Conservation (phyloP, 1,140 invertebrate genomes). For the Adelges cooleyi region DNA sequence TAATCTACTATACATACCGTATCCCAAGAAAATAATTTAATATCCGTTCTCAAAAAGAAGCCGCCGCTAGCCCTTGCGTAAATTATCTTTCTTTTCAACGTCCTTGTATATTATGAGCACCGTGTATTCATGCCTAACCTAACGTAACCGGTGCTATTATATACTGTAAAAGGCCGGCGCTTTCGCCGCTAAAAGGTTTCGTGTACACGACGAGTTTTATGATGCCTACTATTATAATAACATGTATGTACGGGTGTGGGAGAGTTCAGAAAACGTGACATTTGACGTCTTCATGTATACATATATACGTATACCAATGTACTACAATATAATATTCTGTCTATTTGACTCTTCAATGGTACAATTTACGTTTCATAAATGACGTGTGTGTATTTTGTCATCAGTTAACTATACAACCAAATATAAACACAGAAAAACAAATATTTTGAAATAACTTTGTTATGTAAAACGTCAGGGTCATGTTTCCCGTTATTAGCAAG, state of each 20-base stretch:
- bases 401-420: too few relatives aligned
- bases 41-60: neutral
- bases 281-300: constrained; percentile 7
- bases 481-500: too few relatives aligned
- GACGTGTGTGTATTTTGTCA: too few relatives aligned
- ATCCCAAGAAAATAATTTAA: too few relatives aligned
- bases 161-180: constrained; percentile 4
- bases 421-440: too few relatives aligned
- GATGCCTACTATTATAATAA: neutral
- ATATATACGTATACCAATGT: too few relatives aligned
- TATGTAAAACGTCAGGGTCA: too few relatives aligned
- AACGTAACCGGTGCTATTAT: neutral
- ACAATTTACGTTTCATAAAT: too few relatives aligned
- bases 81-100: constrained; percentile 21
- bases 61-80: constrained; percentile 9
- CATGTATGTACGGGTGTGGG: neutral
- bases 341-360: too few relatives aligned
- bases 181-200: constrained; percentile 20
- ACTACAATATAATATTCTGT: too few relatives aligned
- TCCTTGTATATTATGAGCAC: neutral
- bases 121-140: neutral
- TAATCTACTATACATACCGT: too few relatives aligned
- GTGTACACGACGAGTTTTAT: neutral
- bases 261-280: neutral
- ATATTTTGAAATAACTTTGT: too few relatives aligned